Conservation (phyloP, 1,140 invertebrate species). For the Solenopsis fugax region DNA sequence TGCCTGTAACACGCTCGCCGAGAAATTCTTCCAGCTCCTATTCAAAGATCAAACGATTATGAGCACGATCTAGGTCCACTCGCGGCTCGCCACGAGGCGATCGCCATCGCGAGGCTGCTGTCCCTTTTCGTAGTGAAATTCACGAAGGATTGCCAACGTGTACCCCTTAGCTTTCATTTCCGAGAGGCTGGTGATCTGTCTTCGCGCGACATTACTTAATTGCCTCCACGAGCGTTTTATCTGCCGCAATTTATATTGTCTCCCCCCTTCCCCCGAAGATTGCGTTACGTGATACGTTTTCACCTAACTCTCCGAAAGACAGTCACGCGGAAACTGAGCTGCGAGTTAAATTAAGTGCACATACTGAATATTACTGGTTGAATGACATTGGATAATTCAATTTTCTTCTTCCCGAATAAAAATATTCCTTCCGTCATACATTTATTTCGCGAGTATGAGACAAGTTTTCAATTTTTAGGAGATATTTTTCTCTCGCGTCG, state of each 20-base stretch:
- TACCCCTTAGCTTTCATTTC: constrained; percentile 56
- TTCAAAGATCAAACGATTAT: constrained; percentile 80
- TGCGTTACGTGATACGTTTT: background rate
- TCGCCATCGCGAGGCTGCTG: background rate
- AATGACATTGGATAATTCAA: background rate
- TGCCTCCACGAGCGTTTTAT: background rate
- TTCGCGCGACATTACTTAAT: constrained; percentile 38
- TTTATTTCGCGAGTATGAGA: background rate
- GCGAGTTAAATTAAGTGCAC: background rate
- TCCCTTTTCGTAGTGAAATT: constrained; percentile 62
- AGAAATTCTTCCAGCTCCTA: constrained; percentile 75
- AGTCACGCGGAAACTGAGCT: background rate
- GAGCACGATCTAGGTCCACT: constrained; percentile 51
- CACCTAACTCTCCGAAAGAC: constrained; percentile 16
- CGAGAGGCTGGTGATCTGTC: constrained; percentile 21
- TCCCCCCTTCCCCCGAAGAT: background rate
- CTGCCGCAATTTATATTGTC: constrained; percentile 34
- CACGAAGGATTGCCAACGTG: constrained; percentile 27
- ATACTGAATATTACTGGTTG: background rate
- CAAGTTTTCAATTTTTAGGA: background rate
- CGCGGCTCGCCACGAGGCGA: background rate
- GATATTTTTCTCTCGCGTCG: background rate
- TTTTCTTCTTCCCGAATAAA: background rate
- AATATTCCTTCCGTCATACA: background rate
- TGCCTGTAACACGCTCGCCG: constrained; percentile 32